These are phyloP conservation scores for Papilio aristodemus DNA, from an alignment of 1,140 invertebrate species.

Conservation along the genomic window DNA sequence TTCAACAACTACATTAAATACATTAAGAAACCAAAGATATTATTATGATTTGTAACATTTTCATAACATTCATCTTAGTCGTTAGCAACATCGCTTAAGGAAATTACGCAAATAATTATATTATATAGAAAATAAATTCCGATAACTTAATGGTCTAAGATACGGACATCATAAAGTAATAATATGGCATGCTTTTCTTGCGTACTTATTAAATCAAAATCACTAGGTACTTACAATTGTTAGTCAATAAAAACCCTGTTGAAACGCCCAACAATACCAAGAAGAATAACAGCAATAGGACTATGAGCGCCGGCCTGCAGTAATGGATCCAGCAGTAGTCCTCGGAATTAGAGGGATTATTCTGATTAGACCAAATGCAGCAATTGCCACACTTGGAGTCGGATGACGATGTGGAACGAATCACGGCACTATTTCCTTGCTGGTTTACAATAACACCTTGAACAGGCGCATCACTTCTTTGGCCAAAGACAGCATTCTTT, in stretches of 20 bases:
- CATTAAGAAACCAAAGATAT: neutral
- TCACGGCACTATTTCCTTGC: constrained; percentile 76
- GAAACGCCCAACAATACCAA: constrained; percentile 73
- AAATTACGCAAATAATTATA: constrained; percentile 1
- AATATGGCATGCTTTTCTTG: no score
- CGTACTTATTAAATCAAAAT: no score
- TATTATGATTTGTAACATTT: neutral
- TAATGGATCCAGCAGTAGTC: constrained; percentile 77
- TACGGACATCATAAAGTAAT: neutral
- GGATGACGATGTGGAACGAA: constrained; percentile 54
- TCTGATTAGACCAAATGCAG: constrained; percentile 53
- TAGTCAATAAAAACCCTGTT: constrained; percentile 76
- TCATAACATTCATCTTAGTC: neutral
- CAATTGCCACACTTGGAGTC: constrained; percentile 60
- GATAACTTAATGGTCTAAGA: neutral
- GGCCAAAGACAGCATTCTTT: constrained; percentile 65
- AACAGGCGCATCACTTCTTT: constrained; percentile 67
- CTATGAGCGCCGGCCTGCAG: constrained; percentile 69
- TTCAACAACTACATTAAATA: neutral
- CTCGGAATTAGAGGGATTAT: constrained; percentile 68
- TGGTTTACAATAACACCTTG: constrained; percentile 79
- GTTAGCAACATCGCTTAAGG: neutral
- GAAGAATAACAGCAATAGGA: constrained; percentile 72
- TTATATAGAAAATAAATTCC: neutral
- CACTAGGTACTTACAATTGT: constrained; percentile 70